Evolutionary conservation across 2,888 invertebrate genomes (phyloP), one percentile per base, ranked within the genome.

Genomic region (Rotaria macrura): DNA sequence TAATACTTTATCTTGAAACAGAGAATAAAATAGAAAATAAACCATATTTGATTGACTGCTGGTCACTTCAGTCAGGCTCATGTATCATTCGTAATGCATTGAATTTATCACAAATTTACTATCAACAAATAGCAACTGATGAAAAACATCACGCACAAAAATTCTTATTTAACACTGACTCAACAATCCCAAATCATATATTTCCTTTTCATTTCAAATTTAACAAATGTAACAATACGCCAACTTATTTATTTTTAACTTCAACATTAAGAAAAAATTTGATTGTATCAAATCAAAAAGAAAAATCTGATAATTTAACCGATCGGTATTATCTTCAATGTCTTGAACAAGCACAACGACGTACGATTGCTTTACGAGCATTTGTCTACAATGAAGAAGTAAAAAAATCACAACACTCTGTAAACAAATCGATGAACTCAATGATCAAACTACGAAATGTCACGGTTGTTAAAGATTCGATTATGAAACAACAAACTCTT

Each of bases 21-120:
- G 25, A 43, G 2, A 40, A 79, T n/a, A 7, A 40, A 25, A 43
- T 79, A 10, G 10, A 43, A 9, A 43, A 40, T 43, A 3, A 40
- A 79, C 79, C 79, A 43, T 79, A 79, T 79, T 79, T 79, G 43
- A 79, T 79, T 43, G 79, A 79, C 43, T 79, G 79, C 43, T 79
- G 79, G 79, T 79, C 79, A 7, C 43, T 79, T 4, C 43, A 79
- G 43, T 6, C 2, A 79, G 79, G 79, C 43, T 43, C 79, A 43
- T 79, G 79, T 79, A 79, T 79, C 43, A 40, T 79, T 12, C 79
- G 79, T 25, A 79, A n/a, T 79, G 79, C 79, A 12, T 25, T 79
- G 14, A 79, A 79, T 79, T 14, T 79, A 79, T 43, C 79, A 7
- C 4, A 79, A 38, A 43, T 79, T 43, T 79, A 43, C 43, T 43